These are phyloP conservation scores for Boloria euphrosyne DNA, from an alignment of 2,888 invertebrate species.

Conservation along the genomic window DNA sequence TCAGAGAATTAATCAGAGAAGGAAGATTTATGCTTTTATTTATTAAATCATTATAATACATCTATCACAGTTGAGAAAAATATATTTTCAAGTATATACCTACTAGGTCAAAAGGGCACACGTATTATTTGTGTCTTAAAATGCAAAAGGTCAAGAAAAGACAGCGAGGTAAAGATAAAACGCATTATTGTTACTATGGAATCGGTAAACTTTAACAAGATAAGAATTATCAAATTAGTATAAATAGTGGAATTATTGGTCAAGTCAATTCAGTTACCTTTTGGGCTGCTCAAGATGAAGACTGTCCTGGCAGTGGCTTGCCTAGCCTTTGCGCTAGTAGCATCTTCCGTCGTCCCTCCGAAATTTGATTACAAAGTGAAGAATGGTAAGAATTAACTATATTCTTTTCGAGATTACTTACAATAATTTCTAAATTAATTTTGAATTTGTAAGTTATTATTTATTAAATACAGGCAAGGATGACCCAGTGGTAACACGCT, in stretches of 20 bases:
- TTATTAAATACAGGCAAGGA: too few relatives aligned
- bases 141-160: constrained; percentile 34
- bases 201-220: constrained; percentile 34
- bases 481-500: too few relatives aligned
- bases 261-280: constrained; percentile 59
- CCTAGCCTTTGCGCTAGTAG: constrained; percentile 57
- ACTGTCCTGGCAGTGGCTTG: constrained; percentile 70
- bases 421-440: neutral
- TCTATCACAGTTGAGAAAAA: too few relatives aligned
- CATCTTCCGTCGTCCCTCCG: constrained; percentile 46
- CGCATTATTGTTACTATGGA: constrained; percentile 35
- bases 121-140: constrained; percentile 20
- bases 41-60: too few relatives aligned
- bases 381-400: constrained; percentile 36
- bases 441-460: neutral
- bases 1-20: too few relatives aligned
- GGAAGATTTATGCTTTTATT: too few relatives aligned
- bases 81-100: too few relatives aligned
- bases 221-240: constrained; percentile 42
- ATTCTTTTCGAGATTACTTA: neutral
- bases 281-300: constrained; percentile 66
- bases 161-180: constrained; percentile 34
- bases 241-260: constrained; percentile 38
- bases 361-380: constrained; percentile 45
- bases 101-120: neutral